Evolutionary conservation across 1,140 invertebrate genomes (phyloP), one percentile per base, ranked within the genome.

Genomic region (Drosophila dunni): DNA sequence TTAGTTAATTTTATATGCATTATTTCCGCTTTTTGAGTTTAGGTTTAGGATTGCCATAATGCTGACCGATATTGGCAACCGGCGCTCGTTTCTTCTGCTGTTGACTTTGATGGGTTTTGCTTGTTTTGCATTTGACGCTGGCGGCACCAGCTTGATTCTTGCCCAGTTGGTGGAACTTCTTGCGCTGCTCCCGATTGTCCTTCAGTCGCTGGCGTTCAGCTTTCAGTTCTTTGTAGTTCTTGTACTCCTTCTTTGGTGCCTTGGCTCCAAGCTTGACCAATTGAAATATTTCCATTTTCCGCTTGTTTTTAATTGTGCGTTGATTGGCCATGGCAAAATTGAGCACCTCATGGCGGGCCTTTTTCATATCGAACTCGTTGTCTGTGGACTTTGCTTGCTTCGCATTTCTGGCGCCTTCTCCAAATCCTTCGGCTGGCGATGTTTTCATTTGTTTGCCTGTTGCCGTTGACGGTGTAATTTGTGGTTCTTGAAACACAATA

Each of bases 201-300:
- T 92, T 91, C 44, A 92, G 68, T 24, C 92, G 82, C 40, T 92
- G 91, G 24, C 88, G 85, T 73, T 93, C 81, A 85, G 89, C 77
- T 79, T 93, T 66, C 20, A 94, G 60, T 11, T 93, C 90, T 82
- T 95, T 95, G 72, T 95, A 95, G 89, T 95, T 95, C 57, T 92
- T 93, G 17, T 82, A 90, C 34, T 90, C 91, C 51, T 94, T 95
- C 75, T 94, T 95, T 2, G 93, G 93, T 3, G 94, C 93, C 86
- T 94, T 95, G 7, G 95, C 95, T 29, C 95, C 95, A 66, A 96
- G 92, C 73, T 93, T 94, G 24, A 96, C 92, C 8, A 94, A 93
- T 17, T 95, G 91, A 20, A 93, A 94, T 20, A 94, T 92, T 88
- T 95, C 94, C 57, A 94, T 94, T 91, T 94, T 91, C 45, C 93